These are phyloP conservation scores for Scaptomyza cyrtandrae DNA, from an alignment of 2,888 invertebrate species.

Conservation along the genomic window DNA sequence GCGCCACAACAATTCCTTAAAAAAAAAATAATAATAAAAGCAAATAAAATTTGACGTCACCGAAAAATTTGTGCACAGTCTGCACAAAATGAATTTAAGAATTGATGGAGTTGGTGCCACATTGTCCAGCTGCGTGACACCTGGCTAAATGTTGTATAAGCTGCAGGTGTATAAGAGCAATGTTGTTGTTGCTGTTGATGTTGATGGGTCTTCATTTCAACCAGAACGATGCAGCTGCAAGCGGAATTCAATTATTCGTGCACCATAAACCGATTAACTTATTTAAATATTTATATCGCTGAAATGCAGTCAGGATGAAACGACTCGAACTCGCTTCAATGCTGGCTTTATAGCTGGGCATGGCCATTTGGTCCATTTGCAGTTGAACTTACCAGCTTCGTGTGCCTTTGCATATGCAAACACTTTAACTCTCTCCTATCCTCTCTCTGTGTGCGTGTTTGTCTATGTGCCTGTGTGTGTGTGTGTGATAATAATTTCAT, in stretches of 20 bases:
- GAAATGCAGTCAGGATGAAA: slow-evolving; percentile 57
- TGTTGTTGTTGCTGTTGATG: slow-evolving; percentile 1
- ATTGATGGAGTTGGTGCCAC: slow-evolving; percentile 6
- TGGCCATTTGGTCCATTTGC: slow-evolving; percentile 28
- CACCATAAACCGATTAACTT: slow-evolving; percentile 78
- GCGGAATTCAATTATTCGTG: slow-evolving; percentile 77
- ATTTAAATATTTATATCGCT: slow-evolving; percentile 77
- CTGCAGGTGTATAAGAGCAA: background rate
- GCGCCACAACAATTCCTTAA: slow-evolving; percentile 46
- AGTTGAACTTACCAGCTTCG: background rate
- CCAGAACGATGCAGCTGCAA: slow-evolving; percentile 3
- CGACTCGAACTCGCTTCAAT: slow-evolving; percentile 8
- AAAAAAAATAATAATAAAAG: slow-evolving; percentile 22
- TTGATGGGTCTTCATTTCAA: slow-evolving; percentile 20
- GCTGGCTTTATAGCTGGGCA: slow-evolving; percentile 38
- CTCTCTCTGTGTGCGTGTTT: slow-evolving; percentile 18
- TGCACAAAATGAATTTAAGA: background rate
- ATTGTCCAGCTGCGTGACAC: slow-evolving; percentile 25
- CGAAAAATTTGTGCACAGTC: background rate
- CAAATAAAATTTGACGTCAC: background rate
- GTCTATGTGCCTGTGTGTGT: slow-evolving; percentile 20
- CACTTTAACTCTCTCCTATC: slow-evolving; percentile 44
- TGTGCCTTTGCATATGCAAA: slow-evolving; percentile 74
- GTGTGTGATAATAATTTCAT: slow-evolving; percentile 63
- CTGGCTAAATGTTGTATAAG: background rate